These are phyloP conservation scores for Lasioglossum vierecki DNA, from an alignment of 2,888 invertebrate genomes.

Conservation along the genomic window DNA sequence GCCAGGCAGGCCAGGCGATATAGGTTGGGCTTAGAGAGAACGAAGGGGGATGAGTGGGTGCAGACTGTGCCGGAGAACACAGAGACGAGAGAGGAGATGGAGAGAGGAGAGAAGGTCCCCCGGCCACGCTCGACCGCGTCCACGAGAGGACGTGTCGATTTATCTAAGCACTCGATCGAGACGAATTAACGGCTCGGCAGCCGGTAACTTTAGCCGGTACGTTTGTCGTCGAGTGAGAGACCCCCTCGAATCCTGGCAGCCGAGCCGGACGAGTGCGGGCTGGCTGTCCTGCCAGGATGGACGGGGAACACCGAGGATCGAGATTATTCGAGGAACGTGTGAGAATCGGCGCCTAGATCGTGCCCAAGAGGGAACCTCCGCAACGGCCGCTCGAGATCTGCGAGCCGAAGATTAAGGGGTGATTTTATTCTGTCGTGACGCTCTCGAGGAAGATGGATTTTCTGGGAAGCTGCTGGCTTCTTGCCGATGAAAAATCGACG, in stretches of 20 bases:
- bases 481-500: neutral
- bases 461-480: neutral
- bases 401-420: slow-evolving; percentile 6
- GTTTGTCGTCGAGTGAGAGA: slow-evolving; percentile 58
- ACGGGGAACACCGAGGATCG: slow-evolving; percentile 48
- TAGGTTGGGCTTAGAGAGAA: slow-evolving; percentile 16
- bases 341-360: slow-evolving; percentile 60
- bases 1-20: slow-evolving; percentile 24
- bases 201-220: slow-evolving; percentile 66
- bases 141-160: slow-evolving; percentile 69
- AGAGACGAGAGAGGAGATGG: neutral
- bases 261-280: slow-evolving; percentile 29
- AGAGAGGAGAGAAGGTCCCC: slow-evolving; percentile 27
- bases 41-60: slow-evolving; percentile 34
- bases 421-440: slow-evolving; percentile 10
- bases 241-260: slow-evolving; percentile 51
- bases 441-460: neutral
- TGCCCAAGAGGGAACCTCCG: neutral
- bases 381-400: slow-evolving; percentile 29
- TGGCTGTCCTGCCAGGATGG: slow-evolving; percentile 50
- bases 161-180: slow-evolving; percentile 76
- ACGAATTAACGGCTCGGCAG: slow-evolving; percentile 74
- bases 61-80: slow-evolving; percentile 7
- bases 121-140: slow-evolving; percentile 66
- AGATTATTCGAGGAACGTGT: slow-evolving; percentile 60